Evolutionary conservation across 2,113 vertebrate species (phyloP).

Genomic region (Gymnorhina tibicen): DNA sequence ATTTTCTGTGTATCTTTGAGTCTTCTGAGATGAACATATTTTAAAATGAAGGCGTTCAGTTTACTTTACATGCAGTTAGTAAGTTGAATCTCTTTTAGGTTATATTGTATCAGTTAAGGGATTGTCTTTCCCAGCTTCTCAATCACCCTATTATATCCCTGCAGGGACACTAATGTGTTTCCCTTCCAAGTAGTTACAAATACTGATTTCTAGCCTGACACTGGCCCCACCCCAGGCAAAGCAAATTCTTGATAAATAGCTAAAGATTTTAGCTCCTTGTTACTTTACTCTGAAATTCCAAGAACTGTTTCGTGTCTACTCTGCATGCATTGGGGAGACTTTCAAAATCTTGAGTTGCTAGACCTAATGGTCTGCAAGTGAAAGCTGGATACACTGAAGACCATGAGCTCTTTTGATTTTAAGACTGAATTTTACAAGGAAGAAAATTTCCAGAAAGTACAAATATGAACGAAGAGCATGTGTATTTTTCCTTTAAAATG

Average conservation of each 20-base stretch:
- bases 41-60: neutral
- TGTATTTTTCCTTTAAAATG: conserved; percentile 8
- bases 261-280: conserved; percentile 10
- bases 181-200: conserved; percentile 46
- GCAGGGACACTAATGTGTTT: conserved; percentile 59
- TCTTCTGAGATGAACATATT: conserved; percentile 25
- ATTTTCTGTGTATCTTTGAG: conserved; percentile 49
- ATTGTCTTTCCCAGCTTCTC: conserved; percentile 16
- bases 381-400: conserved; percentile 10
- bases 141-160: neutral
- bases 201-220: neutral
- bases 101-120: conserved; percentile 22
- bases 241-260: neutral
- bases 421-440: conserved; percentile 27
- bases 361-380: conserved; percentile 51
- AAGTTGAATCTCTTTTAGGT: neutral
- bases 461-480: neutral
- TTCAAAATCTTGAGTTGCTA: conserved; percentile 46
- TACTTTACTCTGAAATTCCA: conserved; percentile 36
- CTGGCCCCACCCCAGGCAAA: neutral
- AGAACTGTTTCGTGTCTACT: neutral
- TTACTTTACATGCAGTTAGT: neutral
- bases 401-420: neutral
- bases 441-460: conserved; percentile 6
- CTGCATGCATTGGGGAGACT: conserved; percentile 35